Evolutionary conservation across 1,140 invertebrate species (phyloP), one percentile per base, ranked within the genome.

Genomic region (Nixonia krombeini): DNA sequence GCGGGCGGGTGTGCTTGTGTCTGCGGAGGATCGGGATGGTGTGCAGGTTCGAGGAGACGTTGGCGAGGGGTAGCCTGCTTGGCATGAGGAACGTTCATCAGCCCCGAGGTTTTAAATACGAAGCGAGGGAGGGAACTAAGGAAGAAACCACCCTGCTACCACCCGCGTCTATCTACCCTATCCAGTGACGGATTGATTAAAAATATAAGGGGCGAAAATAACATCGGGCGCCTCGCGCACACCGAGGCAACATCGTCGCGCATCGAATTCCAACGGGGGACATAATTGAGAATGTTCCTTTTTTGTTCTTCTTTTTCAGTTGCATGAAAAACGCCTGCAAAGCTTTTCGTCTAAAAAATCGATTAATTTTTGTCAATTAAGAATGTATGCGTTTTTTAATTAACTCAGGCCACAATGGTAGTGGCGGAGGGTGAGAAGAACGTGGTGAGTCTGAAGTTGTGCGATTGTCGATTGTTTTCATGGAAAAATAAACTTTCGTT

Each of bases 51-150:
- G 41, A 47, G 63, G 68, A 71, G 62, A 71, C 62, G 68, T 63
- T 62, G 68, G 53, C 53, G 61, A 64, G 61, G 70, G 72, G 70
- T 70, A 73, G 74, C 74, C 72, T 80, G 80, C 78, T 81, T 82
- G 81, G 81, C 80, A 82, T 81, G 82, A 84, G 81, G 81, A 82
- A 78, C 81, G 83, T 85, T 85, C 83, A 85, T 85, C 83, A 84
- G 83, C 83, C 83, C 78, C 81, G 81, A 84, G 80, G 80, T 84
- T 85, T 85, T 84, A 85, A 85, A 85, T 85, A 85, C 82, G 79
- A 79, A 77, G 62, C 73, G 75, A 76, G 76, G 76, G 75, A 81
- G 79, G 78, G 77, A 79, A 81, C 81, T 79, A 83, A 81, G 80
- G 73, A 82, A 79, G 81, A 81, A 81, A 80, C 78, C 74, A 80